phyloP scores from a whole-genome alignment of 2,888 invertebrate genomes.

The Steinernema scapterisci region DNA sequence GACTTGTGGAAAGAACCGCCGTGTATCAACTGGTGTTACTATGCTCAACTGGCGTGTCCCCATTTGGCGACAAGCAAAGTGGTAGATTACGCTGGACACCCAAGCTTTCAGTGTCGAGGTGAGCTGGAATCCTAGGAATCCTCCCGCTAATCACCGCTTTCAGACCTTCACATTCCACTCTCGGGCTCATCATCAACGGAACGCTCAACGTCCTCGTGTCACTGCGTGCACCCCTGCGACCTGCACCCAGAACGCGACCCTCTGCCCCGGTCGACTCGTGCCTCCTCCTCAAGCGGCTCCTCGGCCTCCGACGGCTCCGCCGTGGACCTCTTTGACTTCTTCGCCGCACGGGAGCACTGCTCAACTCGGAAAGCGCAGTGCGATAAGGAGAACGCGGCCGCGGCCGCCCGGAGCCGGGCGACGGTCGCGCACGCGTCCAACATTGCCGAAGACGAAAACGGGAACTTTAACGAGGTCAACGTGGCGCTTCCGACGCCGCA shows the following conservation, averaged over 20 bases:
- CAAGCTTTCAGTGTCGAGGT: slow-evolving; percentile 66
- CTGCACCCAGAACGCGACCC: slow-evolving; percentile 38
- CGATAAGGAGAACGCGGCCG: neutral
- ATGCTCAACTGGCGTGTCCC: slow-evolving; percentile 66
- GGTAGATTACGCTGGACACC: slow-evolving; percentile 66
- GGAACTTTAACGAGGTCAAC: neutral
- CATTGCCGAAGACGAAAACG: neutral
- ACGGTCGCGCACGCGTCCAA: neutral
- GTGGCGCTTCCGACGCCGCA: neutral
- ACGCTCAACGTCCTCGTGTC: slow-evolving; percentile 41
- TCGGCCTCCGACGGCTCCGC: slow-evolving; percentile 38
- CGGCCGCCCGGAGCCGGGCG: neutral
- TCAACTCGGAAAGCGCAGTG: slow-evolving; percentile 42
- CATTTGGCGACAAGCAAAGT: slow-evolving; percentile 64
- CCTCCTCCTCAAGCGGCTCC: neutral
- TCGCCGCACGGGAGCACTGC: slow-evolving; percentile 57
- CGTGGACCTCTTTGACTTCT: slow-evolving; percentile 55
- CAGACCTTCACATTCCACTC: slow-evolving; percentile 60
- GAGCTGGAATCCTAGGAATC: neutral
- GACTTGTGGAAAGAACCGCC: slow-evolving; percentile 50
- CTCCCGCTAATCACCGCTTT: slow-evolving; percentile 39
- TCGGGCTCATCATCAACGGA: slow-evolving; percentile 42
- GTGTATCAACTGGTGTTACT: slow-evolving; percentile 67
- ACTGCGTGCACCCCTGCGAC: slow-evolving; percentile 65
- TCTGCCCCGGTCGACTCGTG: neutral